Base-by-base conservation (phyloP, 1,140 invertebrate genomes). In the Rhizoglyphus robini region DNA sequence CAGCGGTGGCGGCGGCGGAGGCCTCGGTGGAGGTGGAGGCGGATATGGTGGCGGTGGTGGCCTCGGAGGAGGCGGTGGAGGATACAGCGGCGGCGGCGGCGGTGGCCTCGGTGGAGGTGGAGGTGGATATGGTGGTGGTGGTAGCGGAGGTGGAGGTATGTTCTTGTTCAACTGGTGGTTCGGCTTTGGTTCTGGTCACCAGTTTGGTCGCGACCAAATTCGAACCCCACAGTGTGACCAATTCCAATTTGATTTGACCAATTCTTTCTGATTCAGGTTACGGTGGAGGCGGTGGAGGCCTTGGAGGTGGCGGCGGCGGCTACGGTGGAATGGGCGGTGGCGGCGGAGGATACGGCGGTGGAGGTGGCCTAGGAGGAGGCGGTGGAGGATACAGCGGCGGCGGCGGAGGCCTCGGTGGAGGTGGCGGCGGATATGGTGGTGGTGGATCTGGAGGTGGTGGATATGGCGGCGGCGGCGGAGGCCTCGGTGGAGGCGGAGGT, bases 381-480 rank as follows among this genome's bases (percentile, higher is more conserved):
- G 51, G 51, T 8, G 51, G 51, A 11, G 20, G 8, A 20, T 54
- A 46, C 23, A 23, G 41, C 41, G 41, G 41, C 41, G 36, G 36
- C 36, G 36, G 36, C 36, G 36, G 36, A 11, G 36, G 36, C 8
- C 8, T 41, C 8, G 18, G 36, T 18, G 36, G 36, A 41, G 36
- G 36, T 41, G 36, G 36, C 36, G 36, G 36, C 36, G 36, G 36
- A 54, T 54, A 54, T 54, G 51, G 51, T 32, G 51, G 51, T 32
- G 51, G 51, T 32, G 51, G 51, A 54, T 25, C 23, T 15, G 8
- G 8, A 8, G 23, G 31, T 32, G 31, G 51, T 32, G 23, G 23
- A 25, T n/a, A n/a, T n/a, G n/a, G n/a, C n/a, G 51, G 51, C 8
- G 36, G 36, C 8, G 8, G 18, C 18, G 36, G 36, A 41, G 36